Evolutionary conservation across 2,888 invertebrate species (phyloP), one percentile per base, ranked within the genome.

Genomic region (Crematogaster levior): DNA sequence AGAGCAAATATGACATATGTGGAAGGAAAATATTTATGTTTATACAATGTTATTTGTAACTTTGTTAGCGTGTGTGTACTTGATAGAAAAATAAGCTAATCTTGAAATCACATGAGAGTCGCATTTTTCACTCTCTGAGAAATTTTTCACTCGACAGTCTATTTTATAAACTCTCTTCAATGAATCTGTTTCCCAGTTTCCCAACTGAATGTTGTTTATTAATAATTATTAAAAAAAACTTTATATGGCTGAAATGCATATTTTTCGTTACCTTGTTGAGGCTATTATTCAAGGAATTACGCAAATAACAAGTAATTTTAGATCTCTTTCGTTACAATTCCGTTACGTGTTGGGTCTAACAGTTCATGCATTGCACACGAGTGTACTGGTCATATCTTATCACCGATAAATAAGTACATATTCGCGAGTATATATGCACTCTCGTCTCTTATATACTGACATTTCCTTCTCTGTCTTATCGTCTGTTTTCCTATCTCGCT

Each of bases 331-430:
- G 56, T 79, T 77, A 77, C 37, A 77, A 30, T 56, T 66, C 30
- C 30, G 65, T 53, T 77, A 66, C 24, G 56, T 34, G 77, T n/a
- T 43, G 27, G 30, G 27, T 66, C 24, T 77, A 66, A 79, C 56
- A 56, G 77, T 68, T 58, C 18, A 68, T 46, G 40, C 46, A 75
- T 79, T 48, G 48, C 43, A 81, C 74, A 61, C 75, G 40, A 74
- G 74, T 77, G 72, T 56, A 65, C 51, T 61, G 74, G 48, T 75
- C 85, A 82, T 90, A 92, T 91, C 91, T 90, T 91, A 90, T 91
- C 90, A 86, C 70, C 85, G 88, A 90, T 91, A 91, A 91, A 88
- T 88, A 89, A 88, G 86, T 90, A 88, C 86, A 86, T 86, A 86
- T 88, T 89, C 89, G 86, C 85, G 85, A 88, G 85, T 89, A 82